These are phyloP conservation scores for Capitulum mitella DNA, from an alignment of 2,888 invertebrate genomes.

Conservation along the genomic window DNA sequence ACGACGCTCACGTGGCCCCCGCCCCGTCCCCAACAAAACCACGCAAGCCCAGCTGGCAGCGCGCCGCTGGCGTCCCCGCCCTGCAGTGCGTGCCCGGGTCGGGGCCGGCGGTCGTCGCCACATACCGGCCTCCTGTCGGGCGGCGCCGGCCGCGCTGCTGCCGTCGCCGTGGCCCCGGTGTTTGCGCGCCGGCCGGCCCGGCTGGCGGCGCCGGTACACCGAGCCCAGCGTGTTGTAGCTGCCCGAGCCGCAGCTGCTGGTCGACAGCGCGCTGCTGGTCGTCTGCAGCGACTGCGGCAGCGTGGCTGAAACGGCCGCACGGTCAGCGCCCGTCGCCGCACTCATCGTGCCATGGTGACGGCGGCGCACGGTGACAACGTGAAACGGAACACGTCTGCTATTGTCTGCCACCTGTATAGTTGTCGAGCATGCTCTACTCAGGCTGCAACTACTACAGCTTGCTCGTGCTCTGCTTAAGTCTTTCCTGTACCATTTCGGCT, in stretches of 20 bases:
- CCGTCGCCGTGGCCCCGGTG: conserved; percentile 20
- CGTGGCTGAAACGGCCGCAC: background rate
- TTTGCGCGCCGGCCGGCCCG: background rate
- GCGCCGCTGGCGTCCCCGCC: conserved; percentile 43
- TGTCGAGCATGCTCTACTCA: too few relatives aligned
- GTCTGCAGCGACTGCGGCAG: conserved; percentile 16
- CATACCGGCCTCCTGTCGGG: conserved; percentile 59
- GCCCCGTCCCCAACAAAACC: too few relatives aligned
- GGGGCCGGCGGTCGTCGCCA: conserved; percentile 86
- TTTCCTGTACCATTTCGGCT: too few relatives aligned
- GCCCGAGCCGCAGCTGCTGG: conserved; percentile 23
- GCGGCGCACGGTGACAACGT: too few relatives aligned
- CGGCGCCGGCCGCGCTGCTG: conserved; percentile 15
- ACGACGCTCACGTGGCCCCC: too few relatives aligned
- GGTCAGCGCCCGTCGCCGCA: conserved; percentile 32
- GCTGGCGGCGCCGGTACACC: conserved; percentile 43
- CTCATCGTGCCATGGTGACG: too few relatives aligned
- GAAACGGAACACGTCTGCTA: too few relatives aligned
- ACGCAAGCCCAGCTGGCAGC: background rate
- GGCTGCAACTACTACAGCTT: too few relatives aligned
- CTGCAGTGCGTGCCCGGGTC: too few relatives aligned
- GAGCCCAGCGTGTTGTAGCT: conserved; percentile 49
- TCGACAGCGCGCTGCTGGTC: conserved; percentile 19
- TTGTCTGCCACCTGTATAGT: too few relatives aligned
- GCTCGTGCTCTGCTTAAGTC: too few relatives aligned